phyloP scores from a whole-genome alignment of 2,113 vertebrate genomes.

The Stigmatopora argus region DNA sequence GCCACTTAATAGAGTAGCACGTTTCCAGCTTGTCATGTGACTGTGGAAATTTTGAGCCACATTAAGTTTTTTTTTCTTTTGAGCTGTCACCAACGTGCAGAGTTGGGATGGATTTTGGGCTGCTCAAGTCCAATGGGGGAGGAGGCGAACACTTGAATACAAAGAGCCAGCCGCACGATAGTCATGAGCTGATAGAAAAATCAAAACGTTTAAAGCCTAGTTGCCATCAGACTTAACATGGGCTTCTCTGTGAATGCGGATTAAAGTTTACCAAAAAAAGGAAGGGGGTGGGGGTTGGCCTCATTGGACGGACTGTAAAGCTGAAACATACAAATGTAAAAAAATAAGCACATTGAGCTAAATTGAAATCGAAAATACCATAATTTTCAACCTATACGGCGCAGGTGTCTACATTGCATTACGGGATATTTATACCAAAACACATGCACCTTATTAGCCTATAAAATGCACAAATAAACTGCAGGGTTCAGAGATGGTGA shows the following conservation, averaged over 20 bases:
- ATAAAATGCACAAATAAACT: too few relatives aligned
- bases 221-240: background rate
- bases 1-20: background rate
- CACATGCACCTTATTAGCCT: too few relatives aligned
- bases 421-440: too few relatives aligned
- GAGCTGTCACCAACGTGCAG: conserved; percentile 32
- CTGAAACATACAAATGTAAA: too few relatives aligned
- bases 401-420: too few relatives aligned
- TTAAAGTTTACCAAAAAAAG: background rate
- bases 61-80: conserved; percentile 18
- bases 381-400: too few relatives aligned
- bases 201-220: background rate
- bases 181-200: conserved; percentile 8
- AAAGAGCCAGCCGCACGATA: conserved; percentile 18
- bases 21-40: conserved; percentile 6
- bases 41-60: conserved; percentile 27
- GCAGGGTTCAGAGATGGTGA: too few relatives aligned
- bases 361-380: too few relatives aligned
- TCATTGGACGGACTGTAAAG: conserved; percentile 3
- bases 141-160: conserved; percentile 6
- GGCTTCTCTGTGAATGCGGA: conserved; percentile 21
- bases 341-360: too few relatives aligned
- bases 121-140: conserved; percentile 32
- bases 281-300: conserved; percentile 23
- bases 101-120: conserved; percentile 51